Percentiles rank a stretch among this genome's conserved stretches.
These are phyloP conservation scores for Nesometra sesokonis DNA, from an alignment of 35 echinoderm and acorn worm genomes.

Conservation along the genomic window DNA sequence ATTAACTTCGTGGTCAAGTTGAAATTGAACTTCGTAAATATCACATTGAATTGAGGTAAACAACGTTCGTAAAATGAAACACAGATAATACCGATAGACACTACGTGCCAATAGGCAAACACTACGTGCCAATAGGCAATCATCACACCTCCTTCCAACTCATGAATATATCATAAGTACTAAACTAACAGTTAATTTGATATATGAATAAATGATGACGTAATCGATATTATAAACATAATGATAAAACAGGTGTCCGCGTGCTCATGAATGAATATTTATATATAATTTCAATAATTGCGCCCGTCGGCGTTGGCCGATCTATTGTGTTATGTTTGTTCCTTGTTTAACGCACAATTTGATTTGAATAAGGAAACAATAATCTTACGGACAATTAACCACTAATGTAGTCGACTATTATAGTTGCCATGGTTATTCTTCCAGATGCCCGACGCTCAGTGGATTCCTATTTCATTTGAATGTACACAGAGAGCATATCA, in stretches of 20 bases:
- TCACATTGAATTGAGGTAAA: too few relatives aligned
- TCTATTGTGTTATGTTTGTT: not conserved
- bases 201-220: constrained; percentile 1
- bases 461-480: not conserved
- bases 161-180: not conserved
- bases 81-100: too few relatives aligned
- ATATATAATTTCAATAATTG: not conserved
- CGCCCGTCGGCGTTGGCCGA: not conserved
- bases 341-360: not conserved
- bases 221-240: not conserved
- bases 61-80: too few relatives aligned
- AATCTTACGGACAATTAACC: not conserved
- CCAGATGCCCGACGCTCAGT: not conserved
- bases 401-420: not conserved
- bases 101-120: too few relatives aligned
- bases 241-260: not conserved
- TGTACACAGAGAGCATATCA: not conserved
- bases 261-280: not conserved
- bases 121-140: not conserved
- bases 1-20: too few relatives aligned
- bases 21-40: too few relatives aligned
- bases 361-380: not conserved
- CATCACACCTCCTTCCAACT: not conserved
- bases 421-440: not conserved
- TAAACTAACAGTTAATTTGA: not conserved